Evolutionary conservation across 2,797 vertebrate genomes (phyloP).

Genomic region (Hephaestus fuliginosus): DNA sequence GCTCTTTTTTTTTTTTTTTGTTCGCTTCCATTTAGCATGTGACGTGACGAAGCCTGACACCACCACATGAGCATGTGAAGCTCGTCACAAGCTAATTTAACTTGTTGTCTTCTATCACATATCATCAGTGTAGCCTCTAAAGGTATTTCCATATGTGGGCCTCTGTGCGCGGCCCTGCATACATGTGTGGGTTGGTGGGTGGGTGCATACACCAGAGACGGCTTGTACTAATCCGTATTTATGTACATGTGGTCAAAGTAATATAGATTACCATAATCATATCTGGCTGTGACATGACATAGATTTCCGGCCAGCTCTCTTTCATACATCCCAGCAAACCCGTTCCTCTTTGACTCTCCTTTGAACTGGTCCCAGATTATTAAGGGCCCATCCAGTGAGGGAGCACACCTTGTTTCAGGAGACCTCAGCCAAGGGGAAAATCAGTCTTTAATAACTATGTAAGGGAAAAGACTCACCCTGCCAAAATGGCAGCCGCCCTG

Average conservation of each 20-base stretch:
- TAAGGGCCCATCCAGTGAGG: constrained; percentile 30
- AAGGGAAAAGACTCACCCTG: constrained; percentile 65
- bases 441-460: constrained; percentile 69
- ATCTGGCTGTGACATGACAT: constrained; percentile 68
- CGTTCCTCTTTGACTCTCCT: constrained; percentile 30
- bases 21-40: constrained; percentile 40
- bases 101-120: constrained; percentile 47
- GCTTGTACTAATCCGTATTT: constrained; percentile 57
- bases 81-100: constrained; percentile 53
- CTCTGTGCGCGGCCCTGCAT: neutral
- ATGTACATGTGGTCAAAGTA: constrained; percentile 67
- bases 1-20: constrained; percentile 55
- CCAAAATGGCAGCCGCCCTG: constrained; percentile 75
- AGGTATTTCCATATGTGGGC: constrained; percentile 54
- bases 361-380: constrained; percentile 62
- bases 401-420: constrained; percentile 72
- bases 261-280: constrained; percentile 70
- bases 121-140: constrained; percentile 37
- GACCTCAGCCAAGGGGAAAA: constrained; percentile 56
- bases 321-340: constrained; percentile 45
- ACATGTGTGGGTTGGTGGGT: constrained; percentile 21
- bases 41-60: constrained; percentile 62
- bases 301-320: constrained; percentile 50
- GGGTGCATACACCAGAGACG: constrained; percentile 28
- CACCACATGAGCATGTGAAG: constrained; percentile 53